Conservation (phyloP, 2,888 invertebrate species). For the Papilio gigon region DNA sequence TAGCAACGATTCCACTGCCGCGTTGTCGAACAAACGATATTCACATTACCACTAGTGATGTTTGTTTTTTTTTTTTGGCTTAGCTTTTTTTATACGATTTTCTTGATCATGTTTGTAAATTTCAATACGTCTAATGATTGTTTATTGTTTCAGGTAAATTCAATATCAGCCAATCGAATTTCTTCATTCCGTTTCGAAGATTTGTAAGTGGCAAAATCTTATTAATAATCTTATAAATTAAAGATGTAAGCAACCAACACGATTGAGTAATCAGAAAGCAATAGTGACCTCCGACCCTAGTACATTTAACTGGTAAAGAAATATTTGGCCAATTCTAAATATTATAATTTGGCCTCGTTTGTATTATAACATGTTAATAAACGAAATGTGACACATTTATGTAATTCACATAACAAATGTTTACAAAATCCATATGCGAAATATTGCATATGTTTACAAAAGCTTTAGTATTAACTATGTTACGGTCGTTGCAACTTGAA, state of each 20-base stretch:
- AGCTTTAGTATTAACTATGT: neutral
- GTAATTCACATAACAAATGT: neutral
- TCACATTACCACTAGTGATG: too few species aligned
- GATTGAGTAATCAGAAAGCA: neutral
- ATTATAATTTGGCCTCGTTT: neutral
- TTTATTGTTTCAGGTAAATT: constrained; percentile 31
- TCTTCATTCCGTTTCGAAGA: neutral
- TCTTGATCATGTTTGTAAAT: neutral
- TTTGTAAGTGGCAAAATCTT: constrained; percentile 4
- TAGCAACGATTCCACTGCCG: constrained; percentile 29
- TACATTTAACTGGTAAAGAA: neutral
- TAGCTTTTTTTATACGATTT: neutral
- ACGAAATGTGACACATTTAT: neutral
- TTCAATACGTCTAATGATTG: neutral
- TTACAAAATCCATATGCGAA: neutral
- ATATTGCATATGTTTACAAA: neutral
- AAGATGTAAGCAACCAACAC: too few species aligned
- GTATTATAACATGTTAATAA: neutral
- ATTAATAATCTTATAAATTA: neutral
- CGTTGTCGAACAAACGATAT: neutral
- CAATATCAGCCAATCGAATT: neutral
- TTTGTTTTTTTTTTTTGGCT: too few species aligned
- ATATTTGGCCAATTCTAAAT: neutral
- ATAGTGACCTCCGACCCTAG: neutral
- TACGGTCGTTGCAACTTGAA: neutral